Percentiles rank a stretch among this genome's conserved stretches.
phyloP scores from a whole-genome alignment of 2,888 invertebrate genomes.

The Cepaea hortensis region DNA sequence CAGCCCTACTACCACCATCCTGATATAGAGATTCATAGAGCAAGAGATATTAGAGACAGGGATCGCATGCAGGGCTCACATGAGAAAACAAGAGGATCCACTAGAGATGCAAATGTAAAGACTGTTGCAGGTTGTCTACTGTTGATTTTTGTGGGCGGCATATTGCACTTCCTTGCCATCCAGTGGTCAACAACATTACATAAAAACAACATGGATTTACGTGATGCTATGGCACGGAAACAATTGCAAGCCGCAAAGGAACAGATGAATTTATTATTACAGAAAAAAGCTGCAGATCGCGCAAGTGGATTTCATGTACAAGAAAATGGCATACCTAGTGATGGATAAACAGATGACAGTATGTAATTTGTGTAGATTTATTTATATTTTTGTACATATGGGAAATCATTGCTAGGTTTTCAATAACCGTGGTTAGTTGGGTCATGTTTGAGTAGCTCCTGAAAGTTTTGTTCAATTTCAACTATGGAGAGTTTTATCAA shows the following conservation, averaged over 20 bases:
- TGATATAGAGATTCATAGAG: not conserved
- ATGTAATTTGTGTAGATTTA: not conserved
- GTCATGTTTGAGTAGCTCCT: too few species aligned
- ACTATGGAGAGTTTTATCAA: too few species aligned
- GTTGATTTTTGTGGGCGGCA: not conserved
- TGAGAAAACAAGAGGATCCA: not conserved
- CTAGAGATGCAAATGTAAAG: slow-evolving; percentile 19
- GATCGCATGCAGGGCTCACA: not conserved
- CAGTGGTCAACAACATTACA: not conserved
- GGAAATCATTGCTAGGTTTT: not conserved
- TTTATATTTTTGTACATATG: not conserved
- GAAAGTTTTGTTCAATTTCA: too few species aligned
- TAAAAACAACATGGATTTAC: slow-evolving; percentile 17
- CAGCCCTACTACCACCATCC: not conserved
- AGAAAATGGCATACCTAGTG: too few species aligned
- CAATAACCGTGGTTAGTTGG: too few species aligned
- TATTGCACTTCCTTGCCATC: slow-evolving; percentile 11
- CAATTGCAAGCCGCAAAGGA: not conserved
- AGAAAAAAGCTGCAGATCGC: not conserved
- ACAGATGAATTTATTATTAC: too few species aligned
- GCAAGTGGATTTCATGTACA: not conserved
- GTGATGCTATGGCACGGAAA: not conserved
- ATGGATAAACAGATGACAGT: too few species aligned
- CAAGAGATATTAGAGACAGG: not conserved
- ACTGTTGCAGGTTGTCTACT: slow-evolving; percentile 17